Conservation (phyloP, 2,888 invertebrate genomes). For the Hypomecis punctinalis region DNA sequence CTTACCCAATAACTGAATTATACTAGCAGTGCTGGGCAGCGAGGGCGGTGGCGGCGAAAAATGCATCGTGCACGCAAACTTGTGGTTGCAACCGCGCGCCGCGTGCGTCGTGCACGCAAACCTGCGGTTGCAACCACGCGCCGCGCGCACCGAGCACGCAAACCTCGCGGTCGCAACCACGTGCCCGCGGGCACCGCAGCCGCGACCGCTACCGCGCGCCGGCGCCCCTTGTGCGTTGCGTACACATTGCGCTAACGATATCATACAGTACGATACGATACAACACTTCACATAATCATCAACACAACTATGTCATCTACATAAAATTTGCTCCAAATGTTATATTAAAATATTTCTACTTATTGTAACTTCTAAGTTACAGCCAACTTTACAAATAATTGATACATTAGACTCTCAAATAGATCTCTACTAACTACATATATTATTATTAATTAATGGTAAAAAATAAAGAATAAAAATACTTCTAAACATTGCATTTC, state of each 20-base stretch:
- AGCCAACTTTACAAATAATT: constrained; percentile 86
- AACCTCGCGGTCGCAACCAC: constrained; percentile 28
- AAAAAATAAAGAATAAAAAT: constrained; percentile 85
- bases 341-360: constrained; percentile 85
- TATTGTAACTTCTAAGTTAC: constrained; percentile 85
- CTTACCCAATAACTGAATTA: constrained; percentile 83
- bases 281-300: constrained; percentile 84
- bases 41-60: constrained; percentile 59
- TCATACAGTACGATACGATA: constrained; percentile 70
- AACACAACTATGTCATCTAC: constrained; percentile 84
- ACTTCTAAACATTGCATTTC: constrained; percentile 86
- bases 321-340: constrained; percentile 85
- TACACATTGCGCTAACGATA: constrained; percentile 80
- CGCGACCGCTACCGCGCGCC: constrained; percentile 42
- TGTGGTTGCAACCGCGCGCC: neutral
- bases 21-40: constrained; percentile 83
- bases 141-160: constrained; percentile 22
- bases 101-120: constrained; percentile 27
- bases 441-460: constrained; percentile 80
- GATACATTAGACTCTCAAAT: constrained; percentile 86
- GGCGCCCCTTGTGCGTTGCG: constrained; percentile 77
- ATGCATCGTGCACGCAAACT: constrained; percentile 16
- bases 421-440: constrained; percentile 82
- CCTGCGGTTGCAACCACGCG: constrained; percentile 23
- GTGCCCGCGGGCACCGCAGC: constrained; percentile 5